phyloP scores from a whole-genome alignment of 2,113 vertebrate species.

The Trogon surrucura region DNA sequence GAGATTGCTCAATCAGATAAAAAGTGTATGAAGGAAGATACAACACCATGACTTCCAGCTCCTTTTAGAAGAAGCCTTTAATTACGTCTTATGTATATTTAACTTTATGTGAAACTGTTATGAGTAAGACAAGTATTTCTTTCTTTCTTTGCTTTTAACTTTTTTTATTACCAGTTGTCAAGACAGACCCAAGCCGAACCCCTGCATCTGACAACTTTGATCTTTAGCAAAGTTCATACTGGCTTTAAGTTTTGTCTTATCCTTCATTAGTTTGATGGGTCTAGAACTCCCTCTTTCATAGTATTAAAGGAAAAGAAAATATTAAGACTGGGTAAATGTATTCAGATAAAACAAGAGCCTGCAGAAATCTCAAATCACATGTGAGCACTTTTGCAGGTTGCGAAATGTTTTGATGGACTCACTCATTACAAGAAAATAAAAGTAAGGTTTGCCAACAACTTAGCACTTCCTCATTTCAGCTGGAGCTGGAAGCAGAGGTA shows the following conservation, averaged over 20 bases:
- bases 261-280: background rate
- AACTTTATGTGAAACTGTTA: conserved; percentile 37
- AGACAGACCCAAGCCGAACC: conserved; percentile 4
- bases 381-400: background rate
- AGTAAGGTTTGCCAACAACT: background rate
- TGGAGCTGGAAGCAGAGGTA: background rate
- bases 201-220: conserved; percentile 28
- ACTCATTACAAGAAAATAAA: background rate
- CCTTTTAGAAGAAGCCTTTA: conserved; percentile 31
- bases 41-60: conserved; percentile 20
- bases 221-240: conserved; percentile 32
- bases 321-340: background rate
- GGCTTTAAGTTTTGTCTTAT: background rate
- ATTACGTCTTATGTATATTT: conserved; percentile 32
- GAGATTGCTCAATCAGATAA: conserved; percentile 6
- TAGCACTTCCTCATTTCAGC: background rate
- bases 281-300: background rate
- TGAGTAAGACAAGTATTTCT: conserved; percentile 36
- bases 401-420: background rate
- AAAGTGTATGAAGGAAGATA: background rate
- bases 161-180: conserved; percentile 51
- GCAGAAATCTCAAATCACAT: background rate
- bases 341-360: background rate
- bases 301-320: background rate
- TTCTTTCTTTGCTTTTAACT: conserved; percentile 44